Percentiles rank a stretch among this genome's conserved stretches.
phyloP scores from a whole-genome alignment of 1,140 invertebrate genomes.

The Drosophila lacteicornis region DNA sequence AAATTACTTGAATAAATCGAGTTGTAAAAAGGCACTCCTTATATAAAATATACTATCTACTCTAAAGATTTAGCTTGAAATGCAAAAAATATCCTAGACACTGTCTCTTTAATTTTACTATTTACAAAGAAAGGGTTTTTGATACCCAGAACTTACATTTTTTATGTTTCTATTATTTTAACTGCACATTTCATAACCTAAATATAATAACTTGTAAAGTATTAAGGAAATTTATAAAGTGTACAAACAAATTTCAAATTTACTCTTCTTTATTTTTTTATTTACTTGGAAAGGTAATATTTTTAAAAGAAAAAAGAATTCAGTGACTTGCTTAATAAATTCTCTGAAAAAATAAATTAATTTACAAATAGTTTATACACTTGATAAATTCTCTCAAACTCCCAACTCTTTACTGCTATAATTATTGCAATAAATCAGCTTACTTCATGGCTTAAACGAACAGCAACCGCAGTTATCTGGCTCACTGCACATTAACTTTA shows the following conservation, averaged over 20 bases:
- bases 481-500: slow-evolving; percentile 14
- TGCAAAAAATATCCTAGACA: not conserved
- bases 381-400: not conserved
- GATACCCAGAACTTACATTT: too few species aligned
- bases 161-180: too few species aligned
- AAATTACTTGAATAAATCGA: not conserved
- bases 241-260: too few species aligned
- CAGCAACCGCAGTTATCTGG: slow-evolving; percentile 2
- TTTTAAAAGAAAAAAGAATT: not conserved
- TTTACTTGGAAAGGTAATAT: too few species aligned
- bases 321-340: not conserved
- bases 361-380: not conserved
- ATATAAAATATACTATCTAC: not conserved
- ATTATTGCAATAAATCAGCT: not conserved
- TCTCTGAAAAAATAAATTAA: not conserved
- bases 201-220: too few species aligned
- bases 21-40: not conserved
- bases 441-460: too few species aligned
- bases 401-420: too few species aligned
- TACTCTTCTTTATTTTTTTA: too few species aligned
- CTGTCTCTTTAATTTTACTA: too few species aligned
- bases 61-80: not conserved
- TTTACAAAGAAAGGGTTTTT: too few species aligned
- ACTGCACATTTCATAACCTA: too few species aligned
- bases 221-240: too few species aligned